Conservation (phyloP, 2,888 invertebrate genomes). For the Anarsia innoxiella region DNA sequence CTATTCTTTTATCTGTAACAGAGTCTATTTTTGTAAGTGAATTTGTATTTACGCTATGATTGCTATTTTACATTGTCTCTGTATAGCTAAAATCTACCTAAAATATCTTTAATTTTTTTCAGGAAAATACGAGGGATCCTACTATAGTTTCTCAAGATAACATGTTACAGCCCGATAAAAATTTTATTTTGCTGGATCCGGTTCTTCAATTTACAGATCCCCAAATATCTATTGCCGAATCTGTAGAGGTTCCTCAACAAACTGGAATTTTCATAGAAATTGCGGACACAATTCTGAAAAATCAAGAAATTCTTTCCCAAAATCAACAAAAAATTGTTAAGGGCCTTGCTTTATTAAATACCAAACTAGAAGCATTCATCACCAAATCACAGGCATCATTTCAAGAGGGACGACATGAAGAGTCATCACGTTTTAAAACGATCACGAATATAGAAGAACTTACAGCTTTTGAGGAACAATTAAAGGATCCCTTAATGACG, state of each 20-base stretch:
- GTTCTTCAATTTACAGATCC: neutral
- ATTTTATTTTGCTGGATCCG: neutral
- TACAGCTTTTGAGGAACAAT: neutral
- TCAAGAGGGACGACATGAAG: neutral
- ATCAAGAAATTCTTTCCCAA: constrained; percentile 1
- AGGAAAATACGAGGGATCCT: neutral
- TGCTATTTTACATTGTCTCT: too few species aligned
- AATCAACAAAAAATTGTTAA: constrained; percentile 5
- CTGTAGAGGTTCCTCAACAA: constrained; percentile 2
- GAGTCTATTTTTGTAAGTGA: too few species aligned
- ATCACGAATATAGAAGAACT: neutral
- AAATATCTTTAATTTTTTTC: neutral
- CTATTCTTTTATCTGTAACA: too few species aligned
- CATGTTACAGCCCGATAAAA: neutral
- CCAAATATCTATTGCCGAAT: constrained; percentile 1
- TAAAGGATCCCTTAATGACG: neutral
- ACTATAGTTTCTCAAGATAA: neutral
- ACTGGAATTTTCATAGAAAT: neutral
- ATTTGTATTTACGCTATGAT: neutral
- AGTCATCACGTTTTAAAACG: neutral
- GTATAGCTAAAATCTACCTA: neutral
- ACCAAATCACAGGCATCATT: neutral
- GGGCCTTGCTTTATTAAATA: constrained; percentile 8
- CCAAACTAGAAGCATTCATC: constrained; percentile 5
- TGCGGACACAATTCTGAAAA: neutral